Base-by-base conservation (phyloP, 2,113 vertebrate species). In the Sigmodon hispidus region DNA sequence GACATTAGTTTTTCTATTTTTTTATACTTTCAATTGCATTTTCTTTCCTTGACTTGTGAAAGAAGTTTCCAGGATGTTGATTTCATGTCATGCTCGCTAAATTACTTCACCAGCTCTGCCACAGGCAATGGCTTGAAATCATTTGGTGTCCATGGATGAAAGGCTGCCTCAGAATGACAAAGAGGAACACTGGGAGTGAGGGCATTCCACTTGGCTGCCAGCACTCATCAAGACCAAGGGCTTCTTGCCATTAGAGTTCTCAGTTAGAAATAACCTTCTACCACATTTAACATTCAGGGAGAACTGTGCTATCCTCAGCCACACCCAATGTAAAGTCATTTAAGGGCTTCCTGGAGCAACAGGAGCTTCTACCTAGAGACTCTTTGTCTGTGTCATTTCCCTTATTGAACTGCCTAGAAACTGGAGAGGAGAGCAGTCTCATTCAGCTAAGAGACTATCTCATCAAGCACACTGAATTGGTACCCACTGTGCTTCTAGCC, bases 181-280 rank as follows among this genome's bases (percentile, higher is more conserved):
- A 93, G 87, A 45, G 10, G 63, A 87, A 63, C 69, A 36, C 45
- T 86, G 59, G 63, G 80, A 81, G 43, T 34, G 48, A 15, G 36
- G 24, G 57, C 45, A 0, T 84, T 92, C 50, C 50, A 26, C 45
- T 31, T 69, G 86, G 59, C 65, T 72, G 89, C 86, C 50, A 85
- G 85, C 70, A 70, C 76, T 63, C 87, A 67, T 29, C 52, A 26
- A 87, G 83, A 81, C 43, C 43, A 34, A 69, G 63, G 40, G n/a
- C 59, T 90, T 9, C 70, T 87, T 87, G 90, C 48, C 70, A 45
- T 48, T 70, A 65, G 63, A 76, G 75, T 85, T 90, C 45, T 65
- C 76, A 86, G 76, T 65, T 57, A 95, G 52, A 93, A 90, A 79
- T 83, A 88, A 85, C 77, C 50, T 40, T 75, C 36, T 5, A 59